Evolutionary conservation across 2,797 vertebrate species (phyloP).

Genomic region (Sebastes ruberrimus): DNA sequence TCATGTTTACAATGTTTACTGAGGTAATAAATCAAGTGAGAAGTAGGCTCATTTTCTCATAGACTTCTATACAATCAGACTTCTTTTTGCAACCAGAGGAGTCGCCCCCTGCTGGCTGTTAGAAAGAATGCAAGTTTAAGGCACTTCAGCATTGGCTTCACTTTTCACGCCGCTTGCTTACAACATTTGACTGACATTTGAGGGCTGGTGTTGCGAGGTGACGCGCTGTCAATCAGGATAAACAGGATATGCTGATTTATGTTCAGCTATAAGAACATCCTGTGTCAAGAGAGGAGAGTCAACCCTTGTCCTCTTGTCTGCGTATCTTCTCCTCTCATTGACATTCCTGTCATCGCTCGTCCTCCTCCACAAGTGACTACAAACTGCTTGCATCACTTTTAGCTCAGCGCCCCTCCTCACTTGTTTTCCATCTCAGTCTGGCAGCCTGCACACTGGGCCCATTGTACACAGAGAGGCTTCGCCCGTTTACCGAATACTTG

Average conservation of each 20-base stretch:
- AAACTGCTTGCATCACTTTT: slow-evolving; percentile 21
- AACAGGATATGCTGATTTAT: neutral
- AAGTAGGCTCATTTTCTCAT: no score
- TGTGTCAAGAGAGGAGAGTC: neutral
- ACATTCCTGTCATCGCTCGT: slow-evolving; percentile 54
- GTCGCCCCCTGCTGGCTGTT: no score
- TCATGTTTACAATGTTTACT: no score
- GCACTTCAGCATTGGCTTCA: no score
- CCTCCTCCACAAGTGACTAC: slow-evolving; percentile 46
- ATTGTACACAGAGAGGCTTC: slow-evolving; percentile 47
- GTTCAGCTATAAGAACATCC: neutral
- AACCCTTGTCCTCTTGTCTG: neutral
- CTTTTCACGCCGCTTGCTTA: neutral
- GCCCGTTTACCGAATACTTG: neutral
- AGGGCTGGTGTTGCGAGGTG: neutral
- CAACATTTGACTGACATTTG: neutral
- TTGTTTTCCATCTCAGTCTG: slow-evolving; percentile 60
- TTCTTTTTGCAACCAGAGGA: no score
- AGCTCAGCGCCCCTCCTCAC: slow-evolving; percentile 34
- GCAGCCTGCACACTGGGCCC: slow-evolving; percentile 55
- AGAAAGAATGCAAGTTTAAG: no score
- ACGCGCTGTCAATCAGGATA: neutral
- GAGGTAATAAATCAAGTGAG: no score
- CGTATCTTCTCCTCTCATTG: slow-evolving; percentile 43
- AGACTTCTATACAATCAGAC: no score